A percentile compares a stretch with the other conserved stretches of the same genome.
Conservation (phyloP, 2,888 invertebrate genomes). For the Acronicta psi region DNA sequence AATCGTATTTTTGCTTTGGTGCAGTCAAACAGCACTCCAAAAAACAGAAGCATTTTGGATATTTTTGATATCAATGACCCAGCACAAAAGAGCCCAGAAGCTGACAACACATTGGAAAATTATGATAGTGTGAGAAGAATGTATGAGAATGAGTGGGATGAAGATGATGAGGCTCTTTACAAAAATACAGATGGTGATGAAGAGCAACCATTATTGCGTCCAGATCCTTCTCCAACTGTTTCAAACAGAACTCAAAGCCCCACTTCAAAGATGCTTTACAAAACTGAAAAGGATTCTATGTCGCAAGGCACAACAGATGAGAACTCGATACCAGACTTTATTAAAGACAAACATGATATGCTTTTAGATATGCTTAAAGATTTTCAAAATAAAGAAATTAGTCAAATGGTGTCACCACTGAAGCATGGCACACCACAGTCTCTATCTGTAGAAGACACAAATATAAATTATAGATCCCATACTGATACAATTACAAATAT, state of each 20-base stretch:
- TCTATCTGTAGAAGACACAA: slow-evolving; percentile 36
- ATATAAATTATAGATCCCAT: slow-evolving; percentile 21
- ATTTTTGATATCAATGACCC: slow-evolving; percentile 73
- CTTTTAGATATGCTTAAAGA: slow-evolving; percentile 73
- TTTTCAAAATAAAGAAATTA: slow-evolving; percentile 63
- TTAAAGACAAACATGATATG: slow-evolving; percentile 71
- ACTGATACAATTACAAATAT: slow-evolving; percentile 14
- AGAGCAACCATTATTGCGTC: slow-evolving; percentile 6
- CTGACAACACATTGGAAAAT: slow-evolving; percentile 65
- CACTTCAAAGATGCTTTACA: slow-evolving; percentile 66
- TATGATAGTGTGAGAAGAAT: slow-evolving; percentile 67
- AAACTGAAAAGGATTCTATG: slow-evolving; percentile 50
- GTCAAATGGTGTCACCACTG: slow-evolving; percentile 54
- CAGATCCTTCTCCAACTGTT: slow-evolving; percentile 29
- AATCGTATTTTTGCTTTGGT: slow-evolving; percentile 77
- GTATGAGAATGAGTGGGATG: slow-evolving; percentile 81
- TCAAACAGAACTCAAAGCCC: slow-evolving; percentile 65
- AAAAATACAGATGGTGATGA: slow-evolving; percentile 67
- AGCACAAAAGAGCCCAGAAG: slow-evolving; percentile 65
- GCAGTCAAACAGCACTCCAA: slow-evolving; percentile 70
- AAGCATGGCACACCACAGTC: slow-evolving; percentile 35
- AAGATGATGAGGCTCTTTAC: slow-evolving; percentile 85
- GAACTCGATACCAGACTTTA: slow-evolving; percentile 58
- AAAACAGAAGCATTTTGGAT: slow-evolving; percentile 83
- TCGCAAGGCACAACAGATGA: slow-evolving; percentile 43